Evolutionary conservation across 2,888 invertebrate genomes (phyloP).

Genomic region (Chalcosyrphus nemorum): DNA sequence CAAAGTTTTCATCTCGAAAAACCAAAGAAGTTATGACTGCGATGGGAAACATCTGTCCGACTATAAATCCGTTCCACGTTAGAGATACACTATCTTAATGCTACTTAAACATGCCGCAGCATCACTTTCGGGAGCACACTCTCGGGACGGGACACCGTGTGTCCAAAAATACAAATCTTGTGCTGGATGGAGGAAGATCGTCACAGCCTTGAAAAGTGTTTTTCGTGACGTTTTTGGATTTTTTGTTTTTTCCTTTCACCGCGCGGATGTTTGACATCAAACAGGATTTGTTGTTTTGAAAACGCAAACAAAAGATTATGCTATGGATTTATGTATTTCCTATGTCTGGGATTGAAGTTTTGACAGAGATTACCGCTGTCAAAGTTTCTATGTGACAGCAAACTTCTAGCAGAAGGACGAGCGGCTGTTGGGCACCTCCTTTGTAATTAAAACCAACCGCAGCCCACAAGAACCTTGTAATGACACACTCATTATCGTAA

Average conservation of each 20-base stretch:
- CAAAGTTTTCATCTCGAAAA: constrained; percentile 39
- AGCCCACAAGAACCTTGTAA: constrained; percentile 59
- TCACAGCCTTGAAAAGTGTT: constrained; percentile 64
- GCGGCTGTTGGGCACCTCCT: constrained; percentile 9
- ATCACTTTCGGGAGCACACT: constrained; percentile 32
- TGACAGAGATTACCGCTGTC: constrained; percentile 41
- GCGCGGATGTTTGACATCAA: constrained; percentile 63
- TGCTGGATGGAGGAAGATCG: constrained; percentile 4
- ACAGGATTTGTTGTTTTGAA: constrained; percentile 49
- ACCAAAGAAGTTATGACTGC: constrained; percentile 61
- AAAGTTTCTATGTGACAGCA: constrained; percentile 39
- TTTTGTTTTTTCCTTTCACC: constrained; percentile 6
- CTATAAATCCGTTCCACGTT: constrained; percentile 65
- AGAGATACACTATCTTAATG: constrained; percentile 28
- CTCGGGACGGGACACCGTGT: constrained; percentile 12
- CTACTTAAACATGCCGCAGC: constrained; percentile 54
- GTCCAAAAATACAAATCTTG: constrained; percentile 67
- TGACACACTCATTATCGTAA: constrained; percentile 66
- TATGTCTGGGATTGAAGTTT: constrained; percentile 27
- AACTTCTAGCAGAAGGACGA: constrained; percentile 21
- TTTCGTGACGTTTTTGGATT: constrained; percentile 29
- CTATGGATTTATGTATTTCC: constrained; percentile 60
- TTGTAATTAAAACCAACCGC: constrained; percentile 62
- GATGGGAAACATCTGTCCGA: constrained; percentile 68
- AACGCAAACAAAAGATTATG: constrained; percentile 65